Evolutionary conservation across 1,140 invertebrate genomes (phyloP), one percentile per base, ranked within the genome.

Genomic region (Polypedilum vanderplanki): DNA sequence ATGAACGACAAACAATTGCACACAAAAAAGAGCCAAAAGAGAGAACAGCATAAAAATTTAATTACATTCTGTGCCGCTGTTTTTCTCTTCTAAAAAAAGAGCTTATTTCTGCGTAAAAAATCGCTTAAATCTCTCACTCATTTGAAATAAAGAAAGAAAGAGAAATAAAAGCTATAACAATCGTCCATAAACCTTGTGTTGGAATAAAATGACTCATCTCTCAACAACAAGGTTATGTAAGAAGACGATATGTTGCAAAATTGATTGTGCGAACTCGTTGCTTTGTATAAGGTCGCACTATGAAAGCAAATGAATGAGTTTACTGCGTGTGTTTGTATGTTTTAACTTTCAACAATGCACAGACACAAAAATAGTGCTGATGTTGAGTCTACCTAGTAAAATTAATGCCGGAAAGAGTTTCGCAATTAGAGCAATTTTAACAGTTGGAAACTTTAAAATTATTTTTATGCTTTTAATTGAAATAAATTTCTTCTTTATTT

Each of bases 161-260:
- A 57, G 12, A 57, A 57, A 12, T 9, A 4, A 46, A 46, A 46
- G 41, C 8, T n/a, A 57, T 57, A 57, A 57, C 46, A 15, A 57
- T 15, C 46, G 12, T 57, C 9, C 46, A 57, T 57, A 57, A 57
- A 57, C 46, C 12, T 46, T 46, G 41, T 33, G 46, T 57, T 57
- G 46, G n/a, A 57, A 15, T 33, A 57, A 57, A 57, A n/a, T 57
- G 9, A 57, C 46, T 57, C 46, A 57, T 57, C 5, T 33, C 24
- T 33, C n/a, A n/a, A 33, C 46, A 57, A 57, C 46, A 12, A 57
- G 46, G 46, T 57, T 57, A 57, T n/a, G 46, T 15, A 57, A 57
- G 46, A 57, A 57, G 46, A 57, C 46, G 46, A 57, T 57, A 57
- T 57, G 46, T 57, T 57, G 46, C 46, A 57, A 57, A 15, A 57